phyloP scores from a whole-genome alignment of 2,113 vertebrate genomes.

The Pseudolaguvia tuberculata region DNA sequence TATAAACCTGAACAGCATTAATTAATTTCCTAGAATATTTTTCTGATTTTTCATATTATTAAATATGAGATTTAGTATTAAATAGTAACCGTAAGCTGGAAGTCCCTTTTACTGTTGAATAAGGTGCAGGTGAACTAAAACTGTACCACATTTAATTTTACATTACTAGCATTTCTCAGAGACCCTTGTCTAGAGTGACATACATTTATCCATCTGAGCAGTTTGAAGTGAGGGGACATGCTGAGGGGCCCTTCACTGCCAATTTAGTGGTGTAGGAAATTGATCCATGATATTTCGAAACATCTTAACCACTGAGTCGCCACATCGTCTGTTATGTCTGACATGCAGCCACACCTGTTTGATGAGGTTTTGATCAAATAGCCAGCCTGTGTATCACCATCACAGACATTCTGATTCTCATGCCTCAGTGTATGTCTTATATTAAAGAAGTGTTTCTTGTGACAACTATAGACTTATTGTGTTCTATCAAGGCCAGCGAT shows the following conservation, averaged over 20 bases:
- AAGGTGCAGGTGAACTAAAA: not conserved
- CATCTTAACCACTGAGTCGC: too few relatives aligned
- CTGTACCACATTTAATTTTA: not conserved
- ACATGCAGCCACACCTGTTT: not conserved
- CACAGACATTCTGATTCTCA: not conserved
- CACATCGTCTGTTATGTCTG: too few relatives aligned
- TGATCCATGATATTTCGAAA: too few relatives aligned
- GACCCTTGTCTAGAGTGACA: too few relatives aligned
- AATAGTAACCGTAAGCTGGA: not conserved
- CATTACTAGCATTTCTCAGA: too few relatives aligned
- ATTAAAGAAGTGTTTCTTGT: constrained; percentile 17
- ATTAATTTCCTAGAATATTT: not conserved
- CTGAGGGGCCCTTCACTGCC: too few relatives aligned
- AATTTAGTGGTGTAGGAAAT: too few relatives aligned
- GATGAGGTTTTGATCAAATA: not conserved
- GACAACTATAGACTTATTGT: constrained; percentile 30
- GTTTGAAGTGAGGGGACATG: too few relatives aligned
- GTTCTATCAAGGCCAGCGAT: constrained; percentile 38
- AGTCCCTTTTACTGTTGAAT: not conserved
- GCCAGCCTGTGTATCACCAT: not conserved
- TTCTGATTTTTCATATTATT: too few relatives aligned
- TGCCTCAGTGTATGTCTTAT: not conserved
- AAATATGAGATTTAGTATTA: too few relatives aligned
- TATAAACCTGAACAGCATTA: not conserved
- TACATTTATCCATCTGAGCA: too few relatives aligned